Conservation (phyloP, 2,113 vertebrate genomes). For the Stigmatopora nigra region DNA sequence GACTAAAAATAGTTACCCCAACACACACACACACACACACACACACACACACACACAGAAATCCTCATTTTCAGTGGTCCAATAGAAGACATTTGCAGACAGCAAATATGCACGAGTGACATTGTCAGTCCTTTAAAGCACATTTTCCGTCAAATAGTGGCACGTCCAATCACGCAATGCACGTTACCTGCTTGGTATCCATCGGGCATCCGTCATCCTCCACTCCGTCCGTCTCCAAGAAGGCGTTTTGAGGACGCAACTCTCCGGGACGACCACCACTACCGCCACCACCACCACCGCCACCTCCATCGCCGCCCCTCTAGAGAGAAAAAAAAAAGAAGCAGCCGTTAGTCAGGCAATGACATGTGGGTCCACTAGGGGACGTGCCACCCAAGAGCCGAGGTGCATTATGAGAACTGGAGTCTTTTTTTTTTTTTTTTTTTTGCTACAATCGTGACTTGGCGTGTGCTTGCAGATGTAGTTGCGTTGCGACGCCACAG, state of each 20-base stretch:
- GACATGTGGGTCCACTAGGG: neutral
- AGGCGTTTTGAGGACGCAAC: slow-evolving; percentile 19
- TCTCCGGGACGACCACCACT: slow-evolving; percentile 23
- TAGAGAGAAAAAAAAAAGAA: slow-evolving; percentile 6
- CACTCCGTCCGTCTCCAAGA: slow-evolving; percentile 30
- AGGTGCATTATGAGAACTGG: slow-evolving; percentile 58
- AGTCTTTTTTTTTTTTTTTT: slow-evolving; percentile 32
- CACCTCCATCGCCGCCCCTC: slow-evolving; percentile 20
- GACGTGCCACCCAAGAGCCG: slow-evolving; percentile 17
- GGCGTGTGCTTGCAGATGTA: slow-evolving; percentile 10
- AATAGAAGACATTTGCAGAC: neutral
- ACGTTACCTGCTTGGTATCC: slow-evolving; percentile 68
- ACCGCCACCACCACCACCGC: slow-evolving; percentile 1
- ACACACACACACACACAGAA: too few species aligned
- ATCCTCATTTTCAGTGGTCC: too few species aligned
- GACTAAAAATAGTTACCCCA: neutral
- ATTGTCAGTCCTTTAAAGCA: neutral
- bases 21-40: too few species aligned
- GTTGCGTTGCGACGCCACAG: neutral
- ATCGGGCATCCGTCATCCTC: slow-evolving; percentile 60
- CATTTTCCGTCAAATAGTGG: neutral
- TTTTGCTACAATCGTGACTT: slow-evolving; percentile 45
- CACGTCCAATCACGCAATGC: neutral
- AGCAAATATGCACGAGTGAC: neutral
- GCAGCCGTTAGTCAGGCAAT: neutral